phyloP scores from a whole-genome alignment of 2,888 invertebrate genomes.

The Capitulum mitella region DNA sequence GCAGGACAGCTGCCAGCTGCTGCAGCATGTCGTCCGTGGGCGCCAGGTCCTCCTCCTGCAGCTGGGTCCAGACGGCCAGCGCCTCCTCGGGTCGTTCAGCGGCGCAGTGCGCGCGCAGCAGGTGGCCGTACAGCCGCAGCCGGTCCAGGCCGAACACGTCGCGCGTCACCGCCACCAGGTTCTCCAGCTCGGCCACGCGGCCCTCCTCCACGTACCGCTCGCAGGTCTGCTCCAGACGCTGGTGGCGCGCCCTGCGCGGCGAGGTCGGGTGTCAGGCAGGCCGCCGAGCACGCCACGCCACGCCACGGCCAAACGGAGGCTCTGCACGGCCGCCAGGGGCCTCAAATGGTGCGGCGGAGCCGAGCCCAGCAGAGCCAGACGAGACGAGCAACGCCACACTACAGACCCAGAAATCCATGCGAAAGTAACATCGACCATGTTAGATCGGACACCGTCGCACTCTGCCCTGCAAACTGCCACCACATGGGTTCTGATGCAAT shows the following conservation, averaged over 20 bases:
- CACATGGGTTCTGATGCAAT: no score
- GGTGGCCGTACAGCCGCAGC: conserved; percentile 64
- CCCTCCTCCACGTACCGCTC: conserved; percentile 53
- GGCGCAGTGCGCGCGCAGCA: conserved; percentile 63
- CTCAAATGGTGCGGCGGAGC: no score
- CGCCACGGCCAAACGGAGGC: no score
- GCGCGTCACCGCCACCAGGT: conserved; percentile 67
- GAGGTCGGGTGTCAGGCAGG: no score
- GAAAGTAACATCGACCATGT: no score
- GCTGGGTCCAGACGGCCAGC: conserved; percentile 66
- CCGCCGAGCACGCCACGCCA: no score
- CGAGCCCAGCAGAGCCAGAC: no score
- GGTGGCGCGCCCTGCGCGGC: conserved; percentile 60
- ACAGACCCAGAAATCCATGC: no score
- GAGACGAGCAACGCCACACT: no score
- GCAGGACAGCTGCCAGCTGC: conserved; percentile 58
- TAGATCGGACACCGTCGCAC: no score
- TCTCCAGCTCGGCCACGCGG: conserved; percentile 59
- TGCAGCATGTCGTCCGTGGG: conserved; percentile 62
- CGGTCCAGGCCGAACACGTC: conserved; percentile 67
- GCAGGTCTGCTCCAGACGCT: conserved; percentile 60
- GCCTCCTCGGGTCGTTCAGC: conserved; percentile 66
- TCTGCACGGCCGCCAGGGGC: no score
- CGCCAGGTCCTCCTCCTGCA: conserved; percentile 72
- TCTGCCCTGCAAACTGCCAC: no score